Conservation (phyloP, 1,140 invertebrate species). For the Drosophila grimshawi region DNA sequence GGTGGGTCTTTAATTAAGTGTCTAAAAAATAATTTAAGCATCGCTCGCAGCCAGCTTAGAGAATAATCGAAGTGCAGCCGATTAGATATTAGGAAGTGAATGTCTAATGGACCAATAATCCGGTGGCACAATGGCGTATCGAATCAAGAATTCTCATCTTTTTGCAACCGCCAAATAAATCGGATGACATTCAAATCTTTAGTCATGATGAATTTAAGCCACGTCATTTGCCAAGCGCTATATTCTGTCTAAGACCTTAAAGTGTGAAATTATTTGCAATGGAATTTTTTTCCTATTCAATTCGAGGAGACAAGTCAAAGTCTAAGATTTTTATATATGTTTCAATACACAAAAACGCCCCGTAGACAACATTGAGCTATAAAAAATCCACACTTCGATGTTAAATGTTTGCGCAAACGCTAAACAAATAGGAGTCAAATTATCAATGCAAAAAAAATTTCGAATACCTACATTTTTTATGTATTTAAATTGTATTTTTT, state of each 20-base stretch:
- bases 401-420: slow-evolving; percentile 59
- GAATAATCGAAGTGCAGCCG: no score
- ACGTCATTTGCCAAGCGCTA: slow-evolving; percentile 42
- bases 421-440: slow-evolving; percentile 33
- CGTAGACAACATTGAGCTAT: slow-evolving; percentile 47
- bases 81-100: no score
- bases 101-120: neutral
- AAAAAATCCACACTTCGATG: slow-evolving; percentile 58
- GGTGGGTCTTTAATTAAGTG: no score
- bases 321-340: neutral
- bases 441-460: slow-evolving; percentile 30
- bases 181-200: neutral
- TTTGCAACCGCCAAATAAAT: neutral
- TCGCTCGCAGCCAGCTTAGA: no score
- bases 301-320: slow-evolving; percentile 10
- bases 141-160: neutral
- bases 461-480: neutral
- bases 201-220: slow-evolving; percentile 10
- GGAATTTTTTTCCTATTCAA: slow-evolving; percentile 67
- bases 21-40: no score
- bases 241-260: slow-evolving; percentile 25
- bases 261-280: slow-evolving; percentile 73
- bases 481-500: slow-evolving; percentile 22
- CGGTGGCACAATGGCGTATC: neutral
- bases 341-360: neutral